Percentiles rank a stretch among this genome's conserved stretches.
Evolutionary conservation across 2,888 invertebrate species (phyloP).

Genomic region (Parelbella ahira): DNA sequence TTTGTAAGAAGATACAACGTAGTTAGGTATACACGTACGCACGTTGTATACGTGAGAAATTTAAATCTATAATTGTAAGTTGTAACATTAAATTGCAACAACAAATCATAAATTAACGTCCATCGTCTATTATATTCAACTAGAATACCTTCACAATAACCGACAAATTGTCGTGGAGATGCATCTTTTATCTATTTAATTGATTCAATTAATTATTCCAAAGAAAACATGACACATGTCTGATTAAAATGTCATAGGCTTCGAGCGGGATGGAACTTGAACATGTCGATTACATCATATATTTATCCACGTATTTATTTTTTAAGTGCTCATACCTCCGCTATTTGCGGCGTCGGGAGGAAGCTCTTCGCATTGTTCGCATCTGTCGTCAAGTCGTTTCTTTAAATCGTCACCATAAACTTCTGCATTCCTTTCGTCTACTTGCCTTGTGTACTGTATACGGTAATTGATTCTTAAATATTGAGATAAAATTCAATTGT

Average conservation of each 20-base stretch:
- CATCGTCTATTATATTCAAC: conserved; percentile 1
- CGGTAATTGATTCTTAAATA: conserved; percentile 11
- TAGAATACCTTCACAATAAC: conserved; percentile 17
- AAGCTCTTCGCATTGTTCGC: conserved; percentile 24
- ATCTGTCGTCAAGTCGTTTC: conserved; percentile 4
- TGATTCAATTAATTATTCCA: conserved; percentile 24
- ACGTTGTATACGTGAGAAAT: too few species aligned
- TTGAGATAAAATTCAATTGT: too few species aligned
- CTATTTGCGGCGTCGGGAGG: conserved; percentile 40
- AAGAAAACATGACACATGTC: conserved; percentile 20
- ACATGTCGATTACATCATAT: conserved; percentile 42
- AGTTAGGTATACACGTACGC: too few species aligned
- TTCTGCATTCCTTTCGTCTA: conserved; percentile 7
- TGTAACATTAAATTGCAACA: conserved; percentile 1
- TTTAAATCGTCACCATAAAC: conserved; percentile 7
- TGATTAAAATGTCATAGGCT: conserved; percentile 16
- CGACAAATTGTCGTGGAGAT: conserved; percentile 20
- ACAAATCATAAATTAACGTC: conserved; percentile 2
- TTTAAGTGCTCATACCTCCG: conserved; percentile 44
- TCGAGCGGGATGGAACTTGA: conserved; percentile 31
- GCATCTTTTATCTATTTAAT: conserved; percentile 24
- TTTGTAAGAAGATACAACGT: too few species aligned
- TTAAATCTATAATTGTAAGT: too few species aligned
- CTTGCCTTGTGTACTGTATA: conserved; percentile 10
- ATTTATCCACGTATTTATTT: conserved; percentile 46